phyloP scores from a whole-genome alignment of 1,140 invertebrate species.

The Rhizoglyphus robini region DNA sequence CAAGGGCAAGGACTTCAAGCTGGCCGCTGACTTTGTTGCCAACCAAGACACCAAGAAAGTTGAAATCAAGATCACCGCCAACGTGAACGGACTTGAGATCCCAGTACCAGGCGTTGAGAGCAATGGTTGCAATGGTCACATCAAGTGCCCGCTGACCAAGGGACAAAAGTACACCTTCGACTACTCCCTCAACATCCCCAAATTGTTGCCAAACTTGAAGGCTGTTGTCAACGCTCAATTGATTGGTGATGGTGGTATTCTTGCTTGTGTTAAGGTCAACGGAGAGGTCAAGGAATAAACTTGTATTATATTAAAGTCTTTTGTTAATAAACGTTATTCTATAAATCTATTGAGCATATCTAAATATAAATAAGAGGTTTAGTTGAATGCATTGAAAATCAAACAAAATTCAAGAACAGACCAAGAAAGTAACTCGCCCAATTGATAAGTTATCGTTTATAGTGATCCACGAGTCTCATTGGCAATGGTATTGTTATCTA shows the following conservation, averaged over 20 bases:
- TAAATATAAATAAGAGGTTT: too few species aligned
- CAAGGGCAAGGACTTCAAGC: not conserved
- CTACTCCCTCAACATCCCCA: not conserved
- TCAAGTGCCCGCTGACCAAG: conserved; percentile 4
- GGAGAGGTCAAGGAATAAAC: not conserved
- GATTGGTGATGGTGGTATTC: not conserved
- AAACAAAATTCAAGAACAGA: too few species aligned
- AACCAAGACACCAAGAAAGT: not conserved
- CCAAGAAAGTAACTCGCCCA: too few species aligned
- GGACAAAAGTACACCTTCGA: not conserved
- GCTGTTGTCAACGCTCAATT: not conserved
- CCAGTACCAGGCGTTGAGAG: conserved; percentile 3
- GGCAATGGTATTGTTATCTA: too few species aligned
- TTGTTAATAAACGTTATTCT: too few species aligned
- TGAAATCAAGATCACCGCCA: not conserved
- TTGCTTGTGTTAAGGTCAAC: not conserved
- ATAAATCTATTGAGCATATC: too few species aligned
- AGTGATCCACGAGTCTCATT: too few species aligned
- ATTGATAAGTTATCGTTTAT: too few species aligned
- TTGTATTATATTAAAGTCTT: too few species aligned
- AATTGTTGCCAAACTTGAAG: not conserved
- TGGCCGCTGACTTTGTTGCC: not conserved
- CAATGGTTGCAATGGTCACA: not conserved
- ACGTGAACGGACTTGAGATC: not conserved
- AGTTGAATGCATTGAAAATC: too few species aligned